Evolutionary conservation across 1,140 invertebrate species (phyloP).

Genomic region (Drosophila nebulosa): DNA sequence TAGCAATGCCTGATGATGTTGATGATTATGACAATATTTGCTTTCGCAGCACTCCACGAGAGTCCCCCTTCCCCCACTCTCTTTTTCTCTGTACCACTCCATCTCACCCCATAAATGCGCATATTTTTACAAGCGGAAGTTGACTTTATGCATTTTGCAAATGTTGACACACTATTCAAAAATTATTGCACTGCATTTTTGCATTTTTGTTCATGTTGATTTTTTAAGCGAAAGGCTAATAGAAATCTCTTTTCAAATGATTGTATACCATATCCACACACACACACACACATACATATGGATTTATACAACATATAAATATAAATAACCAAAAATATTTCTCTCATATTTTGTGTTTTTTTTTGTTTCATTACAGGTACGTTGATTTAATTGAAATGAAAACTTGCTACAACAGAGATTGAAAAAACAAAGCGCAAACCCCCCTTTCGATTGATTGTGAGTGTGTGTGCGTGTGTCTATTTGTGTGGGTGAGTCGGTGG

Average conservation of each 20-base stretch:
- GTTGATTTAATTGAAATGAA: constrained; percentile 58
- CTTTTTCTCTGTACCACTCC: background rate
- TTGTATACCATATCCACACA: constrained; percentile 36
- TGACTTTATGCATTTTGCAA: constrained; percentile 75
- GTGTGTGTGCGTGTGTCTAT: background rate
- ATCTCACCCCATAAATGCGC: constrained; percentile 14
- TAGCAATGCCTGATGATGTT: constrained; percentile 43
- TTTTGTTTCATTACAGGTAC: constrained; percentile 65
- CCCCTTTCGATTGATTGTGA: background rate
- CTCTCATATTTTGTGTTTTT: constrained; percentile 39
- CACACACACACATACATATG: constrained; percentile 31
- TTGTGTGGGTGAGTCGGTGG: background rate
- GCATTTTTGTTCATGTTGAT: constrained; percentile 3
- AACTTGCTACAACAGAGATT: constrained; percentile 12
- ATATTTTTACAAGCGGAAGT: constrained; percentile 65
- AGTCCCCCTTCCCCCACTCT: background rate
- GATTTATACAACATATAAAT: constrained; percentile 26
- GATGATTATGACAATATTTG: constrained; percentile 78
- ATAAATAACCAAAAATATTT: constrained; percentile 12
- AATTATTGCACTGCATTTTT: constrained; percentile 73
- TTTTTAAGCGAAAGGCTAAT: constrained; percentile 3
- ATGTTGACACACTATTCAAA: constrained; percentile 77
- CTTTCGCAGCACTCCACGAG: constrained; percentile 30
- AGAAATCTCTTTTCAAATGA: constrained; percentile 24
- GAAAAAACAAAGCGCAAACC: background rate